Base-by-base conservation (phyloP, 2,113 vertebrate genomes). In the Elgaria multicarinata region DNA sequence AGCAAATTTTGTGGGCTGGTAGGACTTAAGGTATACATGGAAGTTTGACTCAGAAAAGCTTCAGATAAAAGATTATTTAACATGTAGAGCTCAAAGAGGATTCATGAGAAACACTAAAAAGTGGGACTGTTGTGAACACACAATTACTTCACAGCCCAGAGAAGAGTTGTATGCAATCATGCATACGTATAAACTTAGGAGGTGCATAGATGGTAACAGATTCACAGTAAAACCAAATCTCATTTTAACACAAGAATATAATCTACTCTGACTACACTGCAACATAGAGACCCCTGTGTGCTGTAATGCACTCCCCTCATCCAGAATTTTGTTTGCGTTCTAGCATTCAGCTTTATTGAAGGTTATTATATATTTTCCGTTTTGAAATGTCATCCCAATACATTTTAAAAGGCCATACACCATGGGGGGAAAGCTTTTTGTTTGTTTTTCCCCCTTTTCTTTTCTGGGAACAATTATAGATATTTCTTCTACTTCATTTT, bases 401-500 rank as follows among this genome's bases (percentile, higher is more conserved):
- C 14, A 13, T 55, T 75, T 67, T 39, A 13, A 9, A 62, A 20
- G 3, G 58, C 62, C 75, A 53, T 64, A 83, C 0, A 69, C 6
- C 55, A n/a, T 31, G 42, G 50, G 88, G n/a, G 28, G 10, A 0
- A 53, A 44, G 26, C 75, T 66, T 74, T n/a, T n/a, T n/a, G n/a
- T n/a, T n/a, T n/a, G n/a, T n/a, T n/a, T n/a, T 89, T 86, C 89
- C 5, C 0, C 58, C 66, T 86, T 83, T 86, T 3, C 0, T 4
- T 16, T 14, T n/a, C 33, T 44, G 22, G 42, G 8, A 7, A 42
- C 16, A 20, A 39, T 18, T 85, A 5, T 58, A 86, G 0, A 55
- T n/a, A 72, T 79, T 86, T 4, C 2, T 85, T 83, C 83, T 81
- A 44, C 50, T 81, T 64, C 89, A 80, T 26, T 92, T 93, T 92